A percentile compares a stretch with the other conserved stretches of the same genome.
phyloP scores from a whole-genome alignment of 2,888 invertebrate genomes.

The Orchesella flavescens region DNA sequence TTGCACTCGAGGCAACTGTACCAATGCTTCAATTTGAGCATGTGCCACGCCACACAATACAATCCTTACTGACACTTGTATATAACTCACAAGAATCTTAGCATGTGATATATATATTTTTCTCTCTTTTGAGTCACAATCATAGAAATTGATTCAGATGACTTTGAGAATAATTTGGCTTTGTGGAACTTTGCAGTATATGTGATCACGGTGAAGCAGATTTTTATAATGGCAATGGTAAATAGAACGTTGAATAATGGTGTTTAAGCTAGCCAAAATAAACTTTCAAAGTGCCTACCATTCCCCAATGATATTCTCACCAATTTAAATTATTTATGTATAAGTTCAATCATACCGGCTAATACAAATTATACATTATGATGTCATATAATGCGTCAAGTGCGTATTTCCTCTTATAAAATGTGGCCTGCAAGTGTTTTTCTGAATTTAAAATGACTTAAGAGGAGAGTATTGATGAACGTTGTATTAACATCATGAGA shows the following conservation, averaged over 20 bases:
- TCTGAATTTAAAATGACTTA: no score
- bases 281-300: neutral
- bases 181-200: neutral
- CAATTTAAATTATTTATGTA: neutral
- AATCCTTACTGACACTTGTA: no score
- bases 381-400: neutral
- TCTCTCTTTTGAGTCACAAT: neutral
- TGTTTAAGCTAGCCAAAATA: neutral
- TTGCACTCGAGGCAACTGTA: no score
- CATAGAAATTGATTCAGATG: neutral
- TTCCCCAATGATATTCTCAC: neutral
- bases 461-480: no score
- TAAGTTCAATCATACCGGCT: neutral
- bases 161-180: neutral
- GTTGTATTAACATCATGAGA: no score
- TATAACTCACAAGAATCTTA: neutral
- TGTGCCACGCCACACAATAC: neutral
- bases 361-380: neutral
- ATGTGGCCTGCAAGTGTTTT: no score
- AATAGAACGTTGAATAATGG: neutral
- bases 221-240: neutral
- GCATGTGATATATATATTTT: neutral
- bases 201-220: neutral
- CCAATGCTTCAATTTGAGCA: no score
- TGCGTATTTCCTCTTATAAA: neutral